Evolutionary conservation across 1,140 invertebrate species (phyloP).

Genomic region (Gonatopus flavifemur): DNA sequence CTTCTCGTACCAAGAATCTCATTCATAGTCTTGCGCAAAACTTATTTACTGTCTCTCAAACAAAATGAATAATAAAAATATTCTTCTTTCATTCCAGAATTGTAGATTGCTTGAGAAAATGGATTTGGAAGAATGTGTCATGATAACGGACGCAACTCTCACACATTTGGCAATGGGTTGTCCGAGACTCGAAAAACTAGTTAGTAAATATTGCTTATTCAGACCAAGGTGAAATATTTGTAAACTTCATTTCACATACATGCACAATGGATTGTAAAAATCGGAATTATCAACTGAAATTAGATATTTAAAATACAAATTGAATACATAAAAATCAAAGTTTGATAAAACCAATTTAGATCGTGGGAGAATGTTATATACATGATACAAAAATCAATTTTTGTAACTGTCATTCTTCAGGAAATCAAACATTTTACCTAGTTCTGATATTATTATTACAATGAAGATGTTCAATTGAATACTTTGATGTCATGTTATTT

Average conservation of each 20-base stretch:
- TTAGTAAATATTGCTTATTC: conserved; percentile 63
- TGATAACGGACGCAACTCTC: conserved; percentile 94
- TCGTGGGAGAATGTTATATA: too few relatives aligned
- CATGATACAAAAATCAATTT: background rate
- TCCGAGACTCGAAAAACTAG: conserved; percentile 89
- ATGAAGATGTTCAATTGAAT: too few relatives aligned
- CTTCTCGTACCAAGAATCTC: background rate
- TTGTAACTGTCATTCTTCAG: too few relatives aligned
- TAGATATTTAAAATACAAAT: too few relatives aligned
- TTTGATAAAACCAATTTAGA: too few relatives aligned
- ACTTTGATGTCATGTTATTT: too few relatives aligned
- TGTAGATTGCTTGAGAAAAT: conserved; percentile 94
- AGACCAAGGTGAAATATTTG: too few relatives aligned
- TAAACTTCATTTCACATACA: conserved; percentile 13
- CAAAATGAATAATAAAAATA: background rate
- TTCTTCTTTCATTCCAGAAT: conserved; percentile 65
- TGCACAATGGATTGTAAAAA: too few relatives aligned
- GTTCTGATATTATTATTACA: too few relatives aligned
- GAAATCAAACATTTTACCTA: too few relatives aligned
- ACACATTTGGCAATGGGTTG: conserved; percentile 92
- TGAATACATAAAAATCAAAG: too few relatives aligned
- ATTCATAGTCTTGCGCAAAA: background rate
- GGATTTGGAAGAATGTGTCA: conserved; percentile 97
- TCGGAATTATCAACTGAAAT: too few relatives aligned
- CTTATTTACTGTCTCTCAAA: background rate